These are phyloP conservation scores for Pseudomyrmex dendroicus DNA, from an alignment of 1,140 invertebrate species.

Conservation along the genomic window DNA sequence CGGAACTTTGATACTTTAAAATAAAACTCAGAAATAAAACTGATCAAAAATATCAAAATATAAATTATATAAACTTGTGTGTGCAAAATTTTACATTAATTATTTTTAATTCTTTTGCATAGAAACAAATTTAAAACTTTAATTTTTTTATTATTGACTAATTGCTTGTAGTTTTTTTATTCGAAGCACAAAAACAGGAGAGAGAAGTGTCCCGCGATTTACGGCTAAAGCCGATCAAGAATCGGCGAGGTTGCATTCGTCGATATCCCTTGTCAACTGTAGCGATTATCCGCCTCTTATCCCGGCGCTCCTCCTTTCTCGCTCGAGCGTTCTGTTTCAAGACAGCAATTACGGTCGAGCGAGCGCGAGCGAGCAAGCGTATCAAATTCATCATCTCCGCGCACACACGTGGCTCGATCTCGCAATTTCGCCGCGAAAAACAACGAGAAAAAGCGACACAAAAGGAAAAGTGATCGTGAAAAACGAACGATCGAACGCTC, in stretches of 20 bases:
- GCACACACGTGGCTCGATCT: slow-evolving; percentile 47
- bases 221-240: slow-evolving; percentile 30
- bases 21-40: too few relatives aligned
- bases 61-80: too few relatives aligned
- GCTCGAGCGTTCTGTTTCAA: slow-evolving; percentile 43
- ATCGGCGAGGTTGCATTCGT: slow-evolving; percentile 41
- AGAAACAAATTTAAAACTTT: too few relatives aligned
- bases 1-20: too few relatives aligned
- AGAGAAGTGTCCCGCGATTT: slow-evolving; percentile 8
- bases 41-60: too few relatives aligned
- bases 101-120: too few relatives aligned
- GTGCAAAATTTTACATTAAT: too few relatives aligned
- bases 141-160: too few relatives aligned
- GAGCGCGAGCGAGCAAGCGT: slow-evolving; percentile 36
- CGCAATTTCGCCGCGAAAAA: slow-evolving; percentile 56
- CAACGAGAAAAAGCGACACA: not conserved
- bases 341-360: slow-evolving; percentile 44
- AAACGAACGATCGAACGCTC: slow-evolving; percentile 31
- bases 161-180: too few relatives aligned
- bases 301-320: slow-evolving; percentile 47
- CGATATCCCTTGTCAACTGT: slow-evolving; percentile 55
- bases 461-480: slow-evolving; percentile 44
- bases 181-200: not conserved
- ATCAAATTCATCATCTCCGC: slow-evolving; percentile 66
- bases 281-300: slow-evolving; percentile 54